Evolutionary conservation across 30 jellyfish, hydroid and myxozoan genomes (phyloP).

Genomic region (Hydractinia echinata): DNA sequence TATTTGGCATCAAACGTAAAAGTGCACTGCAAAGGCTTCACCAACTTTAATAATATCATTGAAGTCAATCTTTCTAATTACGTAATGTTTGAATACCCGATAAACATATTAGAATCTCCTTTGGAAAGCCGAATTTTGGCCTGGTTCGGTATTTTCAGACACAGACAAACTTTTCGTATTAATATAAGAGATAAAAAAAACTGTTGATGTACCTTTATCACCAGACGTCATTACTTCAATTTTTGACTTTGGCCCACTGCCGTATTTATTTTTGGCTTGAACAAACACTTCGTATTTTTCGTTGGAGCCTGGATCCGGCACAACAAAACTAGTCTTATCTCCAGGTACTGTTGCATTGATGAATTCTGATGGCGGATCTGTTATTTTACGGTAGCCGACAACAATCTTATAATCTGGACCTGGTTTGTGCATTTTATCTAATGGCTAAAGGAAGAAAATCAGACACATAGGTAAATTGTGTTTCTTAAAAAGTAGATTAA

Average conservation of each 20-base stretch:
- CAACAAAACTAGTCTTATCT: not conserved
- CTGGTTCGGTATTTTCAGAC: no score
- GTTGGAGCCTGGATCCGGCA: not conserved
- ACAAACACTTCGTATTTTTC: conserved; percentile 7
- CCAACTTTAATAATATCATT: no score
- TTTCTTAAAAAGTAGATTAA: no score
- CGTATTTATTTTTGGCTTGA: not conserved
- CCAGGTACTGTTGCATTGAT: not conserved
- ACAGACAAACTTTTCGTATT: not conserved
- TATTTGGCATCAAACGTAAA: no score
- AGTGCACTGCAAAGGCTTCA: no score
- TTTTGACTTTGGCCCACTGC: conserved; percentile 14
- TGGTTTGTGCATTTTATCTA: not conserved
- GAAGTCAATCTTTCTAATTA: no score
- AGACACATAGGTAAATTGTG: no score
- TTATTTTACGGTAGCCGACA: conserved; percentile 7
- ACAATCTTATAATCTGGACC: not conserved
- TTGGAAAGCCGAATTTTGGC: no score
- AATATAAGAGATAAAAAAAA: not conserved
- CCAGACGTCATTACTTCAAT: conserved; percentile 9
- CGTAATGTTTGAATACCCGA: no score
- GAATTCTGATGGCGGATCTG: not conserved
- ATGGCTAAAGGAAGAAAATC: not conserved
- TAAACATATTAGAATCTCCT: no score
- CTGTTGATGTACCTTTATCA: not conserved